Evolutionary conservation across 2,797 vertebrate species (phyloP).

Genomic region (Chelidonichthys spinosus): DNA sequence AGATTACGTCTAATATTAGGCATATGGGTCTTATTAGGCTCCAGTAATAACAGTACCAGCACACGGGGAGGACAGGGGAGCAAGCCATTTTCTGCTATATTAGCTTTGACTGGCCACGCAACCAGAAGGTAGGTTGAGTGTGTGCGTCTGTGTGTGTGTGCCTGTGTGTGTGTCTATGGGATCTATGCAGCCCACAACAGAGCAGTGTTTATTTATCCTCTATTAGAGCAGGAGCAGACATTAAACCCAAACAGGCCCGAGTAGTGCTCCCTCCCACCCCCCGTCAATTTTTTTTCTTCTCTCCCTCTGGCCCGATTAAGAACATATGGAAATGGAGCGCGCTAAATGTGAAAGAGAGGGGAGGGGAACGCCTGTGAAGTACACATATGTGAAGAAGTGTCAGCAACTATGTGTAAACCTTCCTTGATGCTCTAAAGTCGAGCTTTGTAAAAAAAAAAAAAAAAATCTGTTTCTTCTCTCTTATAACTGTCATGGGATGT

Average conservation of each 20-base stretch:
- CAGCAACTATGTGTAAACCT: constrained; percentile 32
- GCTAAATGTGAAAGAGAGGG: constrained; percentile 69
- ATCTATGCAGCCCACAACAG: constrained; percentile 69
- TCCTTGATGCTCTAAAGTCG: constrained; percentile 27
- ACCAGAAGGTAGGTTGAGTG: constrained; percentile 60
- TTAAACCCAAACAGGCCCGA: constrained; percentile 81
- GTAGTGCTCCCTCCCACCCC: constrained; percentile 25
- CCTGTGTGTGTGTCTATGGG: constrained; percentile 48
- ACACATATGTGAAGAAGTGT: constrained; percentile 44
- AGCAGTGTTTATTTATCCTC: constrained; percentile 85
- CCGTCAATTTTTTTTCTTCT: constrained; percentile 31
- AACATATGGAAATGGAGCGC: constrained; percentile 75
- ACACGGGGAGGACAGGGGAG: constrained; percentile 65
- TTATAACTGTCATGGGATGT: constrained; percentile 33
- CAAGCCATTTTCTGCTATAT: constrained; percentile 78
- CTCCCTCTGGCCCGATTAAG: constrained; percentile 71
- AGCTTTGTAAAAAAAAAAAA: constrained; percentile 21
- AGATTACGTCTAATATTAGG: constrained; percentile 89
- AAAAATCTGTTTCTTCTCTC: constrained; percentile 28
- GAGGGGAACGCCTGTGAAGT: constrained; percentile 37
- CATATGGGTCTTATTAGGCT: constrained; percentile 86
- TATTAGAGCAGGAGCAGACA: constrained; percentile 81
- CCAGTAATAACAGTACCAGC: constrained; percentile 82
- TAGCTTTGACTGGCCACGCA: constrained; percentile 75
- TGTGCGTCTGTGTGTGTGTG: constrained; percentile 34